Evolutionary conservation across 2,797 vertebrate genomes (phyloP).

Genomic region (Melanotaenia trifasciata): DNA sequence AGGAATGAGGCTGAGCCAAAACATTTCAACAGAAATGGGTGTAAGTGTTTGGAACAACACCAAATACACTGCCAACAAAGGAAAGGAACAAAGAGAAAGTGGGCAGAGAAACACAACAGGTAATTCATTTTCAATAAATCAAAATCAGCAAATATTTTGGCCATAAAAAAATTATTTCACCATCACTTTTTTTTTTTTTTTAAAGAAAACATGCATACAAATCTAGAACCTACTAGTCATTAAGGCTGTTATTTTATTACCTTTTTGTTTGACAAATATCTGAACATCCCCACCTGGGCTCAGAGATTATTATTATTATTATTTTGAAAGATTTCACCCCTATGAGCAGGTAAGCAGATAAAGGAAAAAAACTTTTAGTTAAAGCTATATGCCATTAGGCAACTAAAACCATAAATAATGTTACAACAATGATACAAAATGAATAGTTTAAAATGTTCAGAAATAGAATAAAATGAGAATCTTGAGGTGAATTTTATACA

Average conservation of each 20-base stretch:
- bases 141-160: not conserved
- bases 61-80: not conserved
- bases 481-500: not conserved
- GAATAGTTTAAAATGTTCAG: not conserved
- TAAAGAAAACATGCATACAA: not conserved
- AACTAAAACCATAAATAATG: not conserved
- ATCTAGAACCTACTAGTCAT: not conserved
- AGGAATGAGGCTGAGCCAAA: conserved; percentile 17
- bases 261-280: not conserved
- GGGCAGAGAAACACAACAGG: not conserved
- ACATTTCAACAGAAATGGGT: conserved; percentile 22
- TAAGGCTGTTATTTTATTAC: not conserved
- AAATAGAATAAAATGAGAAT: not conserved
- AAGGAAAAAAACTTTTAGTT: not conserved
- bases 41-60: not conserved
- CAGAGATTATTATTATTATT: not conserved
- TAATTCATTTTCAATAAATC: not conserved
- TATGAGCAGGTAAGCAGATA: not conserved
- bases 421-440: not conserved
- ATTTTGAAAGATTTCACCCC: not conserved
- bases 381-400: not conserved
- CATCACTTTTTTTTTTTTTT: not conserved
- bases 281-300: not conserved
- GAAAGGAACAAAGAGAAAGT: not conserved
- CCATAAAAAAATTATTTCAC: too few relatives aligned